These are phyloP conservation scores for Neosalanx taihuensis DNA, from an alignment of 2,797 vertebrate species.

Conservation along the genomic window DNA sequence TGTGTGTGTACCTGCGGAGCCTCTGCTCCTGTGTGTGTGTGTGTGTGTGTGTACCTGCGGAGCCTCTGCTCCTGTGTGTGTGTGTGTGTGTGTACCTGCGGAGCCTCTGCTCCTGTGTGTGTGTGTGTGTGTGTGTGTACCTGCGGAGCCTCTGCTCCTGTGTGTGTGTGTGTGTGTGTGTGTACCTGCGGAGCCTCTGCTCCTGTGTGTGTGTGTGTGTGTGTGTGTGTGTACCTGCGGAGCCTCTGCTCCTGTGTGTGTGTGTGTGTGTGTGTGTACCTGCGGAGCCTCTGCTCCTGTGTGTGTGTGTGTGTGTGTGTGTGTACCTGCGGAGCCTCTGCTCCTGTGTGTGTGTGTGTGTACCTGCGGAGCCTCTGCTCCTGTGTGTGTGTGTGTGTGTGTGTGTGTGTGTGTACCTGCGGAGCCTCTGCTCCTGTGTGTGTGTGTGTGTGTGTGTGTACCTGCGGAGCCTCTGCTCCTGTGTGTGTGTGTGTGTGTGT, in stretches of 20 bases:
- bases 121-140: too few relatives aligned
- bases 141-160: too few relatives aligned
- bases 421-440: not conserved
- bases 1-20: too few relatives aligned
- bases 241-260: too few relatives aligned
- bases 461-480: not conserved
- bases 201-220: slow-evolving; percentile 76
- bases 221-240: slow-evolving; percentile 52
- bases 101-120: not conserved
- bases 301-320: too few relatives aligned
- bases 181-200: slow-evolving; percentile 79
- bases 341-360: too few relatives aligned
- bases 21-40: too few relatives aligned
- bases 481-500: not conserved
- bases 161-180: slow-evolving; percentile 2
- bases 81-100: not conserved
- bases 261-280: too few relatives aligned
- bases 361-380: too few relatives aligned
- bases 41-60: slow-evolving; percentile 1
- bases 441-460: slow-evolving; percentile 11
- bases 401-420: not conserved
- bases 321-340: too few relatives aligned
- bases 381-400: too few relatives aligned
- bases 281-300: not conserved
- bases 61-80: slow-evolving; percentile 1